Percentiles rank a stretch among this genome's conserved stretches.
Conservation (phyloP, 1,140 invertebrate species). For the Drosophila nikananu region DNA sequence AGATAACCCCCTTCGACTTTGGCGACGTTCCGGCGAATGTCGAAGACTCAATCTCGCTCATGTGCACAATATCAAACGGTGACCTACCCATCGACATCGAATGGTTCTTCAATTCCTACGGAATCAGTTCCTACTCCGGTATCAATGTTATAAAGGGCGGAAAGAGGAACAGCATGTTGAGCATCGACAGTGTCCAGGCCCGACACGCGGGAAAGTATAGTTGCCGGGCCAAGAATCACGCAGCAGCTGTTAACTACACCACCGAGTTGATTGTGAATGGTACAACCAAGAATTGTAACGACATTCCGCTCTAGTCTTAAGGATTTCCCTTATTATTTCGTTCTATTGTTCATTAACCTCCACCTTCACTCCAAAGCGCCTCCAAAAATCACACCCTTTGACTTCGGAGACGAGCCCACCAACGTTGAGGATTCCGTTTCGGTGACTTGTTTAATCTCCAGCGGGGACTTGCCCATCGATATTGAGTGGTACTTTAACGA, state of each 20-base stretch:
- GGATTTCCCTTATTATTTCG: constrained; percentile 8
- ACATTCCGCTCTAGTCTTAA: constrained; percentile 2
- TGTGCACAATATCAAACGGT: constrained; percentile 91
- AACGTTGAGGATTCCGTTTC: constrained; percentile 92
- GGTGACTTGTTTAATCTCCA: constrained; percentile 91
- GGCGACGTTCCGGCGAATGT: constrained; percentile 88
- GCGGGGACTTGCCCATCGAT: constrained; percentile 91
- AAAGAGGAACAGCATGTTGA: constrained; percentile 89
- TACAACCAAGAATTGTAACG: constrained; percentile 75
- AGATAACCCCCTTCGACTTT: constrained; percentile 86
- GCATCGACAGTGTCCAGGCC: constrained; percentile 90
- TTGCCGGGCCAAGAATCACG: constrained; percentile 91
- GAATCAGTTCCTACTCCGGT: constrained; percentile 75
- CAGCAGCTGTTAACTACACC: constrained; percentile 89
- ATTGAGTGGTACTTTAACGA: constrained; percentile 93
- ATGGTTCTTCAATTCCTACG: constrained; percentile 91
- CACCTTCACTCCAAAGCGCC: constrained; percentile 86
- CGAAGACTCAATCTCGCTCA: constrained; percentile 91
- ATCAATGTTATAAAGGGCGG: constrained; percentile 87
- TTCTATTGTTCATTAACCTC: constrained; percentile 6
- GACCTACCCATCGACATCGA: constrained; percentile 90
- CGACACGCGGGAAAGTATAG: constrained; percentile 89
- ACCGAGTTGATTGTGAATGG: constrained; percentile 91
- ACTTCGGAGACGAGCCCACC: constrained; percentile 91
- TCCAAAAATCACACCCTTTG: constrained; percentile 92